Evolutionary conservation across 2,113 vertebrate genomes (phyloP).

Genomic region (Willisornis vidua): DNA sequence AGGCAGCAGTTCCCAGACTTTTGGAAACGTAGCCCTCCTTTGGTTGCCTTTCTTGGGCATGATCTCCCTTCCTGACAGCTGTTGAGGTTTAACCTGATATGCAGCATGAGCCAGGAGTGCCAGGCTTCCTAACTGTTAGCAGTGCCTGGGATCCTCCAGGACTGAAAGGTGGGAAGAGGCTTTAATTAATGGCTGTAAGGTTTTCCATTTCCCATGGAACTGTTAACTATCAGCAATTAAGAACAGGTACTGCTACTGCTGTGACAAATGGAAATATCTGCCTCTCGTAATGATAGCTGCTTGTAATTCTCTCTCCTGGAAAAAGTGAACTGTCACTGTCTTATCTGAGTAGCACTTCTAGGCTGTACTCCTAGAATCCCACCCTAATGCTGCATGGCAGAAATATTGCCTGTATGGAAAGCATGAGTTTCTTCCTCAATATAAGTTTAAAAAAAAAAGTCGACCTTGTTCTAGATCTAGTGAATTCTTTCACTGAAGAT

Average conservation of each 20-base stretch:
- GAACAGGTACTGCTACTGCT: background rate
- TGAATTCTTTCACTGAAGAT: background rate
- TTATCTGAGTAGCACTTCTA: background rate
- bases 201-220: background rate
- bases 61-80: background rate
- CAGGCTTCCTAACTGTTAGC: background rate
- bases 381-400: background rate
- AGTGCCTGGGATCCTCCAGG: background rate
- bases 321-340: background rate
- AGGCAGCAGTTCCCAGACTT: background rate
- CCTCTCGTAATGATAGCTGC: background rate
- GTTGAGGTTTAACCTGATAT: background rate
- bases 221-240: conserved; percentile 16
- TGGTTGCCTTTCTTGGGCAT: background rate
- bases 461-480: background rate
- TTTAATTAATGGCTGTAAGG: background rate
- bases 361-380: background rate
- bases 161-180: background rate
- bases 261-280: background rate
- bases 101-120: background rate
- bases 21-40: background rate
- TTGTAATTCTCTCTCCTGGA: background rate
- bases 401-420: background rate
- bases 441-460: background rate
- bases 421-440: background rate